Conservation (phyloP, 2,888 invertebrate species). For the Falcaria lacertinaria region DNA sequence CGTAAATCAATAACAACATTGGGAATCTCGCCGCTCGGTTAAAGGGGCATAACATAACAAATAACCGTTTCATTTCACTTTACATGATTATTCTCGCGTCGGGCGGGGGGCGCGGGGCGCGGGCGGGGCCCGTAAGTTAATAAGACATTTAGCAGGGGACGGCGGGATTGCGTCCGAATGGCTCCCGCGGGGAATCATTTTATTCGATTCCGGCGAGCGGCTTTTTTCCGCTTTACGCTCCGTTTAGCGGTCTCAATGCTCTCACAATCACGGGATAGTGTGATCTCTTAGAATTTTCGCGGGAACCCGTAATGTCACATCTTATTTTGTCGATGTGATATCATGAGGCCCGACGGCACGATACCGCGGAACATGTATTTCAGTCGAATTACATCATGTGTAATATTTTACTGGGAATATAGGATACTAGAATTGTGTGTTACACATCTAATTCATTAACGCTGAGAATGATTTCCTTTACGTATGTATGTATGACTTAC, state of each 20-base stretch:
- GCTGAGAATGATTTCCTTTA: background rate
- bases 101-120: slow-evolving; percentile 33
- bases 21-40: slow-evolving; percentile 55
- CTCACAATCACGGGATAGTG: slow-evolving; percentile 57
- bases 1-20: slow-evolving; percentile 59
- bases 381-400: slow-evolving; percentile 30
- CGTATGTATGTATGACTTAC: background rate
- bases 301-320: slow-evolving; percentile 42
- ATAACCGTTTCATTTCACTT: slow-evolving; percentile 80
- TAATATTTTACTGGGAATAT: slow-evolving; percentile 40
- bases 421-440: slow-evolving; percentile 17
- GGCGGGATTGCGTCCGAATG: slow-evolving; percentile 83
- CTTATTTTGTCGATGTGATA: slow-evolving; percentile 43
- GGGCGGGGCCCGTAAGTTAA: slow-evolving; percentile 73
- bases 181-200: slow-evolving; percentile 86
- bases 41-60: slow-evolving; percentile 75
- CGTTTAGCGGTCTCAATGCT: slow-evolving; percentile 67
- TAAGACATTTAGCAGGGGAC: slow-evolving; percentile 79
- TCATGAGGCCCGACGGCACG: slow-evolving; percentile 48
- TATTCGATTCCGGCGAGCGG: slow-evolving; percentile 83
- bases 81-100: slow-evolving; percentile 79
- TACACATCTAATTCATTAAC: background rate
- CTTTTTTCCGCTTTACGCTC: slow-evolving; percentile 77
- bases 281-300: slow-evolving; percentile 29
- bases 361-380: slow-evolving; percentile 38